Evolutionary conservation across 2,888 invertebrate species (phyloP).

Genomic region (Leuctra nigra): DNA sequence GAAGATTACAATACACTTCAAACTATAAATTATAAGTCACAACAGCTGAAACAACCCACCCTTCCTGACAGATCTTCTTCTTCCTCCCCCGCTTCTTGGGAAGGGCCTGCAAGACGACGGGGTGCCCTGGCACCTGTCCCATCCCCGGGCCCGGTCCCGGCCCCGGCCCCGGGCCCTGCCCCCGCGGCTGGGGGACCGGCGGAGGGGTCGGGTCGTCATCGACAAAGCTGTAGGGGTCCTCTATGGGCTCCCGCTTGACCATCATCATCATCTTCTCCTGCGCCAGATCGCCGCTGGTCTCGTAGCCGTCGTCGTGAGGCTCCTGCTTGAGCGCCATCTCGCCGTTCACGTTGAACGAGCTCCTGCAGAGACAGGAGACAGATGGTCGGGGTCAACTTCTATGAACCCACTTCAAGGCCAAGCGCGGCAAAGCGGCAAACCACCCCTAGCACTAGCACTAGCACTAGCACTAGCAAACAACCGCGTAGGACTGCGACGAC

Average conservation of each 20-base stretch:
- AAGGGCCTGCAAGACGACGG: slow-evolving; percentile 39
- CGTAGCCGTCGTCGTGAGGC: slow-evolving; percentile 84
- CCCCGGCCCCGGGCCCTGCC: too few relatives aligned
- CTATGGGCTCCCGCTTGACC: slow-evolving; percentile 54
- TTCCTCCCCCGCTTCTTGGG: slow-evolving; percentile 82
- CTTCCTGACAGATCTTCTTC: slow-evolving; percentile 59
- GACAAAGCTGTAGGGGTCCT: slow-evolving; percentile 81
- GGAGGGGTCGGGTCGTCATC: slow-evolving; percentile 54
- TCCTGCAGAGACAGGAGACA: slow-evolving; percentile 23
- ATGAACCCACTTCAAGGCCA: too few relatives aligned
- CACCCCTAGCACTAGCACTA: too few relatives aligned
- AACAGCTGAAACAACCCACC: too few relatives aligned
- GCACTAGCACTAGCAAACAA: too few relatives aligned
- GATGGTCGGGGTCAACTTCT: too few relatives aligned
- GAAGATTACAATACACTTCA: too few relatives aligned
- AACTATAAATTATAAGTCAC: too few relatives aligned
- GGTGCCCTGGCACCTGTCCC: slow-evolving; percentile 36
- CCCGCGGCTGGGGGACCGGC: slow-evolving; percentile 34
- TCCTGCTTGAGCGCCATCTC: slow-evolving; percentile 51
- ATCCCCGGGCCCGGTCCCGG: too few relatives aligned
- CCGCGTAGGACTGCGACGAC: too few relatives aligned
- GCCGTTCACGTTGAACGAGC: slow-evolving; percentile 31
- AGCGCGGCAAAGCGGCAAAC: too few relatives aligned
- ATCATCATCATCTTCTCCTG: slow-evolving; percentile 18
- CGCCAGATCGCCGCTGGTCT: slow-evolving; percentile 56